phyloP scores from a whole-genome alignment of 2,888 invertebrate species.

The Campoletis raptor region DNA sequence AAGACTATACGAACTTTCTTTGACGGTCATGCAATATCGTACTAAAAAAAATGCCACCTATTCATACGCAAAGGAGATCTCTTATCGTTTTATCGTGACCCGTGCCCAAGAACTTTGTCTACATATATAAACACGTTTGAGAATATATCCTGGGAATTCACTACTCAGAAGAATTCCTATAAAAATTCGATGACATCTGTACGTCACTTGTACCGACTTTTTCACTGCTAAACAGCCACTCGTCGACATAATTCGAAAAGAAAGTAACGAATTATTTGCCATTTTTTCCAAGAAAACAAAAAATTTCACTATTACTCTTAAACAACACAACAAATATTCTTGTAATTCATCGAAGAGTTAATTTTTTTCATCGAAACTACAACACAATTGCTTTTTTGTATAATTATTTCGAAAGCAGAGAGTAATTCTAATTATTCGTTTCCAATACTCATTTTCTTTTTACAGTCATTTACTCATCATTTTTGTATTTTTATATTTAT shows the following conservation, averaged over 20 bases:
- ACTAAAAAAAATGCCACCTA: constrained; percentile 39
- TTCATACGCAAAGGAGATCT: constrained; percentile 26
- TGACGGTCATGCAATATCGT: constrained; percentile 64
- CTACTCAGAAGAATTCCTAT: constrained; percentile 29
- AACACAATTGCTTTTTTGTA: too few relatives aligned
- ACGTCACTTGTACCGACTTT: not conserved
- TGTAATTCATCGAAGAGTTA: not conserved
- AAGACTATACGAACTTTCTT: constrained; percentile 25
- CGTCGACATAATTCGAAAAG: not conserved
- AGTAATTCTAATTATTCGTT: too few relatives aligned
- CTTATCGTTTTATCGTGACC: constrained; percentile 67
- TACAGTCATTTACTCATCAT: too few relatives aligned
- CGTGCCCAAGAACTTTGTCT: constrained; percentile 35
- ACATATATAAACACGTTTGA: constrained; percentile 18
- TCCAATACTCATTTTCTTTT: too few relatives aligned
- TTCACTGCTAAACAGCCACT: not conserved
- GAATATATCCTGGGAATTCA: constrained; percentile 56
- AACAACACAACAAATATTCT: not conserved
- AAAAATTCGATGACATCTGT: constrained; percentile 37
- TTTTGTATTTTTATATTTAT: too few relatives aligned
- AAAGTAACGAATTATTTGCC: not conserved
- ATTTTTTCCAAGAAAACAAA: not conserved
- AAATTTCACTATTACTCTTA: not conserved
- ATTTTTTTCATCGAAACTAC: too few relatives aligned
- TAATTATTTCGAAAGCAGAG: too few relatives aligned